Evolutionary conservation across 2,888 invertebrate genomes (phyloP).

Genomic region (Drosophila paramelanica): DNA sequence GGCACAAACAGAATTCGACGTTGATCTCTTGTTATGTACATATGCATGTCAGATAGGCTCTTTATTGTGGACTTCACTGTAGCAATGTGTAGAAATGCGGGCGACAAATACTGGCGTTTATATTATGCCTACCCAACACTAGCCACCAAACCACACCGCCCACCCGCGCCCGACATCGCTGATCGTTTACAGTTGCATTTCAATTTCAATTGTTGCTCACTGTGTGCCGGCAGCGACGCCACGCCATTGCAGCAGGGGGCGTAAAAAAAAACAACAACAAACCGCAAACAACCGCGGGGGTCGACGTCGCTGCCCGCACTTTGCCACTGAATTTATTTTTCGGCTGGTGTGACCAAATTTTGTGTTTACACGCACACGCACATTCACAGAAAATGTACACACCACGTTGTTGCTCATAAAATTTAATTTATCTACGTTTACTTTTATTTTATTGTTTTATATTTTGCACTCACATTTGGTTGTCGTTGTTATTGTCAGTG

Average conservation of each 20-base stretch:
- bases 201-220: constrained; percentile 60
- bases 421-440: constrained; percentile 42
- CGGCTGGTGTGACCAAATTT: constrained; percentile 31
- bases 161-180: background rate
- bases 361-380: constrained; percentile 21
- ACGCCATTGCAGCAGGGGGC: constrained; percentile 57
- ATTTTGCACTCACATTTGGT: constrained; percentile 67
- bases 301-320: constrained; percentile 39
- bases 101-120: constrained; percentile 38
- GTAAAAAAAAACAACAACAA: constrained; percentile 31
- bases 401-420: constrained; percentile 47
- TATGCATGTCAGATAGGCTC: background rate
- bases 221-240: constrained; percentile 27
- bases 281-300: constrained; percentile 52
- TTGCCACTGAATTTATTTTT: constrained; percentile 11
- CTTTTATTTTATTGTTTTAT: constrained; percentile 32
- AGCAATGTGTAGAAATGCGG: constrained; percentile 41
- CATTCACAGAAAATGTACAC: constrained; percentile 23
- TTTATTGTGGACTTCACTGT: constrained; percentile 28
- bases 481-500: constrained; percentile 32
- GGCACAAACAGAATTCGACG: constrained; percentile 11
- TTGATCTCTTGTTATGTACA: background rate
- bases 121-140: background rate
- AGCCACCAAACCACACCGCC: background rate
- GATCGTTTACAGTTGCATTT: constrained; percentile 57